Percentiles rank a stretch among this genome's conserved stretches.
These are phyloP conservation scores for Turritopsis dohrnii DNA, from an alignment of 30 jellyfish, hydroid and myxozoan species.

Conservation along the genomic window DNA sequence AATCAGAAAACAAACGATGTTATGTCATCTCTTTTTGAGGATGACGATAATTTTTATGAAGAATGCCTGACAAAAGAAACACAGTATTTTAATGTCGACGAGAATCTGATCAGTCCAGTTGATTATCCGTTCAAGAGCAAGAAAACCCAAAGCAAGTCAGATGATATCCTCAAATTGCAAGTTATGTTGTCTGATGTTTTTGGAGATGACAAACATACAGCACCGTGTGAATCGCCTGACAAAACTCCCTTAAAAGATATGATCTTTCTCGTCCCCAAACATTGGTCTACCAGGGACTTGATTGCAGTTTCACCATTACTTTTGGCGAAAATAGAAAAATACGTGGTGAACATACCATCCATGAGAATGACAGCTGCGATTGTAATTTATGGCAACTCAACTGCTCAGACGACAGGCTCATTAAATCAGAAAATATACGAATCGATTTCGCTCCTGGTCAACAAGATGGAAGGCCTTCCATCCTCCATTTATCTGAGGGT, in stretches of 20 bases:
- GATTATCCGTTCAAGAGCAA: background rate
- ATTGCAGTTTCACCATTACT: background rate
- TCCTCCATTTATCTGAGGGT: background rate
- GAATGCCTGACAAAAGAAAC: background rate
- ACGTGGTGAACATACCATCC: background rate
- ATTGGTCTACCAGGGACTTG: background rate
- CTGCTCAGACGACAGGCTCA: background rate
- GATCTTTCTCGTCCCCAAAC: background rate
- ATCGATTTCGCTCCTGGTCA: background rate
- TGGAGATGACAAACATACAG: background rate
- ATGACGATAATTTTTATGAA: background rate
- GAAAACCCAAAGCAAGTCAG: background rate
- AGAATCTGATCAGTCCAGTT: slow-evolving; percentile 1
- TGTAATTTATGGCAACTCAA: no score
- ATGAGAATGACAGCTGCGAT: background rate
- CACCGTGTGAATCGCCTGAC: background rate
- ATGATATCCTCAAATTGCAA: background rate
- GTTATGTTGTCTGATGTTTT: background rate
- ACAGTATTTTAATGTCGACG: background rate
- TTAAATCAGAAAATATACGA: background rate
- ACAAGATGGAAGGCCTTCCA: background rate
- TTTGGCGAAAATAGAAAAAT: background rate
- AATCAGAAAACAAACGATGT: background rate
- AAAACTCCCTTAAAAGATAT: background rate
- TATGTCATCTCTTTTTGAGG: background rate